These are phyloP conservation scores for Trichomalopsis sarcophagae DNA, from an alignment of 1,140 invertebrate species.

Conservation along the genomic window DNA sequence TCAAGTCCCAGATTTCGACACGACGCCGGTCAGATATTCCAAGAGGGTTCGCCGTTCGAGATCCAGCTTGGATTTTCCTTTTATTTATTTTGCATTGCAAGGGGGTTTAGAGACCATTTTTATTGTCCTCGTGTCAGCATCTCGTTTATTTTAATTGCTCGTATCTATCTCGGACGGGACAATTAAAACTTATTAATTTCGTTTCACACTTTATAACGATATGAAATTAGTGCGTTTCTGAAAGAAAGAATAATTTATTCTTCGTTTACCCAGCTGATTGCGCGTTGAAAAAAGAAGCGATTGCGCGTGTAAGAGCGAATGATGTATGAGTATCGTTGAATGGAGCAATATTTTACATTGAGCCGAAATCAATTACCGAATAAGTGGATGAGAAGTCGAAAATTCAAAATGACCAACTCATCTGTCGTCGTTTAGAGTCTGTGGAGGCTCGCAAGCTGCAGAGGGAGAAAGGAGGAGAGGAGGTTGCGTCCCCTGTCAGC, in stretches of 20 bases:
- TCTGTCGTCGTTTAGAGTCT: neutral
- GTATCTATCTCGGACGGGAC: neutral
- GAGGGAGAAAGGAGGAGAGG: neutral
- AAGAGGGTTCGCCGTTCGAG: constrained; percentile 7
- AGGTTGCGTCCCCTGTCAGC: neutral
- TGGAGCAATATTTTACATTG: constrained; percentile 24
- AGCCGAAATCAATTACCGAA: constrained; percentile 45
- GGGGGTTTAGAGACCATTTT: neutral
- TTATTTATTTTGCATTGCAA: neutral
- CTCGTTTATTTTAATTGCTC: neutral
- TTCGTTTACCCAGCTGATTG: constrained; percentile 45
- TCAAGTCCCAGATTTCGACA: constrained; percentile 39
- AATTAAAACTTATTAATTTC: neutral
- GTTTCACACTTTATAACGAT: too few relatives aligned
- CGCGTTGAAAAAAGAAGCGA: neutral
- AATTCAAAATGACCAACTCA: constrained; percentile 38
- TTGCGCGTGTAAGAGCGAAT: constrained; percentile 11
- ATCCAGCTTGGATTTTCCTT: neutral
- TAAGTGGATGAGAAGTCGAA: constrained; percentile 50
- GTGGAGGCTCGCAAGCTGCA: constrained; percentile 20
- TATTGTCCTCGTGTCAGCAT: neutral
- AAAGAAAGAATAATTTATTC: neutral
- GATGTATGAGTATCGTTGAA: constrained; percentile 37
- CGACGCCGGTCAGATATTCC: constrained; percentile 43
- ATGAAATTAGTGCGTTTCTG: too few relatives aligned